Conservation (phyloP, 2,888 invertebrate species). For the Corbicula japonica region DNA sequence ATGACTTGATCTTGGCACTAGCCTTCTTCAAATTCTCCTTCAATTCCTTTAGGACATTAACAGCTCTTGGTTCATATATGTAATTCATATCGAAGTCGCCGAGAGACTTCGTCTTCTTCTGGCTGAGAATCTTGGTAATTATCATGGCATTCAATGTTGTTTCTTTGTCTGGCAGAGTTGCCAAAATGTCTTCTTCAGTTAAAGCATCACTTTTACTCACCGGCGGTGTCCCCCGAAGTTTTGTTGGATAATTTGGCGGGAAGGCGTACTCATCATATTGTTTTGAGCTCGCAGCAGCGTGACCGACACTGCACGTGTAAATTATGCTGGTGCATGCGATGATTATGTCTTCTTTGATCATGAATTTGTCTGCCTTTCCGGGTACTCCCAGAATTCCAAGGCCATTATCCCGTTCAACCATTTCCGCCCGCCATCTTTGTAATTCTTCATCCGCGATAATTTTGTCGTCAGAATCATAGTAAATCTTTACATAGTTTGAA, state of each 20-base stretch:
- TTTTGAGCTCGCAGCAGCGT: conserved; percentile 71
- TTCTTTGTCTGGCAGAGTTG: conserved; percentile 80
- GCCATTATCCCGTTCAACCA: conserved; percentile 82
- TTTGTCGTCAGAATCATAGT: conserved; percentile 66
- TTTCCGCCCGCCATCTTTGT: conserved; percentile 83
- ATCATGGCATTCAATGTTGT: conserved; percentile 84
- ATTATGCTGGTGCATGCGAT: conserved; percentile 52
- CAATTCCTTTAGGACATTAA: conserved; percentile 66
- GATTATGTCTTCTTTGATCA: conserved; percentile 42
- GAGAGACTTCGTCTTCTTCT: conserved; percentile 81
- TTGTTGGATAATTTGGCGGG: conserved; percentile 77
- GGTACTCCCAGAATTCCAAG: conserved; percentile 77
- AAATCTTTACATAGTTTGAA: conserved; percentile 64
- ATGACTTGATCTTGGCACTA: conserved; percentile 79
- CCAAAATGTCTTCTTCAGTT: conserved; percentile 79
- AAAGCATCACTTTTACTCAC: conserved; percentile 58
- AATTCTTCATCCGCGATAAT: conserved; percentile 74
- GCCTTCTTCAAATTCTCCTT: conserved; percentile 81
- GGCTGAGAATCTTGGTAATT: conserved; percentile 84
- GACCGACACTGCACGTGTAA: conserved; percentile 67
- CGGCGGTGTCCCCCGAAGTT: conserved; percentile 63
- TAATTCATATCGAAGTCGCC: conserved; percentile 86
- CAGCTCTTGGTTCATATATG: conserved; percentile 81
- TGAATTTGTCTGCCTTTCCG: conserved; percentile 58
- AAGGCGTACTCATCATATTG: conserved; percentile 82